Percentiles rank a stretch among this genome's conserved stretches.
phyloP scores from a whole-genome alignment of 2,113 vertebrate species.

The Ancistrus triradiatus region DNA sequence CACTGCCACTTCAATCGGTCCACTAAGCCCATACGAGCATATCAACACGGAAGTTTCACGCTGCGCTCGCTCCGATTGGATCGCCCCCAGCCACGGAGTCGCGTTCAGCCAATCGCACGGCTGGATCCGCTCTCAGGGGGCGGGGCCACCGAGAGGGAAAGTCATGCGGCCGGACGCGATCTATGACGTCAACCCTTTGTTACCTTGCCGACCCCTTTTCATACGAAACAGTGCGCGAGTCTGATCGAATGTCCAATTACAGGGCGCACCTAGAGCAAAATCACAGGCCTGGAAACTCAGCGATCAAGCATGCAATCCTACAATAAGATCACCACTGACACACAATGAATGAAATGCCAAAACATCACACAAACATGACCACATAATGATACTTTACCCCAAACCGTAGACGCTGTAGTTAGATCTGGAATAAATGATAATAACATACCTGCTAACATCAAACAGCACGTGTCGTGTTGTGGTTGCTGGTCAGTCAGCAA shows the following conservation, averaged over 20 bases:
- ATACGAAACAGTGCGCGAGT: slow-evolving; percentile 33
- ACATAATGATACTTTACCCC: no score
- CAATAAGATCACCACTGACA: no score
- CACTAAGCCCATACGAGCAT: slow-evolving; percentile 19
- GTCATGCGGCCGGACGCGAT: slow-evolving; percentile 65
- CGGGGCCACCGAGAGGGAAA: slow-evolving; percentile 50
- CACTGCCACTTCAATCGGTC: slow-evolving; percentile 37
- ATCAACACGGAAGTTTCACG: slow-evolving; percentile 46
- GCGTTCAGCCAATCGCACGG: slow-evolving; percentile 31
- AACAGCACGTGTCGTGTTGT: no score
- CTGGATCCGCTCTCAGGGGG: slow-evolving; percentile 1
- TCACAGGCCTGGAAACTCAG: no score
- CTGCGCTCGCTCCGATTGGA: slow-evolving; percentile 36
- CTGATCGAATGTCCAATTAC: slow-evolving; percentile 13
- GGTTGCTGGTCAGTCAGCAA: no score
- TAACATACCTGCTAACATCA: no score
- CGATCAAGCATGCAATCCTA: no score
- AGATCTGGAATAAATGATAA: no score
- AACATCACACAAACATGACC: no score
- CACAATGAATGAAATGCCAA: no score
- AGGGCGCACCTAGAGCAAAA: neutral
- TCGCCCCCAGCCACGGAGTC: slow-evolving; percentile 20
- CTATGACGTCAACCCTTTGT: slow-evolving; percentile 78
- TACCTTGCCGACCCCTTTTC: slow-evolving; percentile 64
- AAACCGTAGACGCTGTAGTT: no score